Evolutionary conservation across 1,140 invertebrate species (phyloP), one percentile per base, ranked within the genome.

Genomic region (Chrysoperla carnea): DNA sequence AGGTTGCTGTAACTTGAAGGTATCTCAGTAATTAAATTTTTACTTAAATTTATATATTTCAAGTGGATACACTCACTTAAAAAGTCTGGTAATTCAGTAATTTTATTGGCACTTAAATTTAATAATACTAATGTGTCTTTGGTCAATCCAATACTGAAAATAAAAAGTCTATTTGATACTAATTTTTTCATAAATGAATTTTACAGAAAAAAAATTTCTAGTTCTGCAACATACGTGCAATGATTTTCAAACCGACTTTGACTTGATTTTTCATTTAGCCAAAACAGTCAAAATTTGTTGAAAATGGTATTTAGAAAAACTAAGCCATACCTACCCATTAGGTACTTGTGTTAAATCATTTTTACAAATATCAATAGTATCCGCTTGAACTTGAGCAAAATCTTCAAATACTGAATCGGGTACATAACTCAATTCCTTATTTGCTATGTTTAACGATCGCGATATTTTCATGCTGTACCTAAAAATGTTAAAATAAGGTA

Each of bases 291-390:
- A n/a, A n/a, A n/a, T n/a, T n/a, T n/a, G n/a, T n/a, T 28, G 12
- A 27, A 42, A 45, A 39, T 29, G 29, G 27, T 39, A 11, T 29
- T 29, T 39, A 43, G 35, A 8, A 39, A 31, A 17, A 36, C 31
- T 29, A 23, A 42, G 29, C 31, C 45, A 29, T 17, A 59, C 64
- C 60, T 63, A 84, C 81, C 74, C 73, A 11, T 59, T 48, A 6
- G 84, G 84, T 44, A 89, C 50, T 7, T 65, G 53, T 6, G 60
- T 61, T 0, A 91, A 62, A 50, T 71, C 72, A 62, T 93, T 91
- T 63, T 79, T 83, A 41, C 78, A 83, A 31, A 91, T 61, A 62
- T 91, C 85, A 15, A 90, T 66, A 35, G 71, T 72, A 37, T 72
- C 74, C 1, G 89, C 80, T 48, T 77, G 72, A 9, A 78, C 81